A percentile compares a stretch with the other conserved stretches of the same genome.
These are phyloP conservation scores for Lasius fuliginosus DNA, from an alignment of 2,888 invertebrate species.

Conservation along the genomic window DNA sequence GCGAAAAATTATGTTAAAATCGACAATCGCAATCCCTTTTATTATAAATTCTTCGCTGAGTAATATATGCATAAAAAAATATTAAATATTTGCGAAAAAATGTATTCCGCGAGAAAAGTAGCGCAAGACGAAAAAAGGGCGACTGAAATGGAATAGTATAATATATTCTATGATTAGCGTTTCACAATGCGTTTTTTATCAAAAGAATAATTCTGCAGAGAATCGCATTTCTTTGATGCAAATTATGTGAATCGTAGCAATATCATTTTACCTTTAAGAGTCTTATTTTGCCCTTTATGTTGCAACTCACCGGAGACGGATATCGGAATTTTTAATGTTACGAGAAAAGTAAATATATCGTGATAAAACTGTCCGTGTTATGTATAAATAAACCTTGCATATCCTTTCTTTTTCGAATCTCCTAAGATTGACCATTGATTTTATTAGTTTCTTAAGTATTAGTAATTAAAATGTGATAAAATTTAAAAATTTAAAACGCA, in stretches of 20 bases:
- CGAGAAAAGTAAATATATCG: not conserved
- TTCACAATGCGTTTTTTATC: conserved; percentile 22
- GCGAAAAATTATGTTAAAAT: not conserved
- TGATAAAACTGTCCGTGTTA: not conserved
- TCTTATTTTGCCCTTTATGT: not conserved
- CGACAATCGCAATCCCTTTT: not conserved
- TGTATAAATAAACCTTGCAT: not conserved
- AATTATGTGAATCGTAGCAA: not conserved
- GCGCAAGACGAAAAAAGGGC: not conserved
- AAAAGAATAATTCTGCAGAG: not conserved
- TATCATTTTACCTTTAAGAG: not conserved
- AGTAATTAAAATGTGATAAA: conserved; percentile 1
- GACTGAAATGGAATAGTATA: not conserved
- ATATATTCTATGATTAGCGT: not conserved
- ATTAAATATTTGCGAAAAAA: conserved; percentile 6
- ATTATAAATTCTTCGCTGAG: not conserved
- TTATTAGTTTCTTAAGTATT: not conserved
- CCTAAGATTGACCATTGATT: not conserved
- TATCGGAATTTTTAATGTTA: not conserved
- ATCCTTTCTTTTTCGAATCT: not conserved
- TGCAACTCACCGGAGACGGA: not conserved
- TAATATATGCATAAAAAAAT: not conserved
- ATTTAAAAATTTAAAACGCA: not conserved
- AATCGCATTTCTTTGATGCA: conserved; percentile 16
- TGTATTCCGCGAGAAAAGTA: not conserved